These are phyloP conservation scores for Drosophila pachea DNA, from an alignment of 1,140 invertebrate species.

Conservation along the genomic window DNA sequence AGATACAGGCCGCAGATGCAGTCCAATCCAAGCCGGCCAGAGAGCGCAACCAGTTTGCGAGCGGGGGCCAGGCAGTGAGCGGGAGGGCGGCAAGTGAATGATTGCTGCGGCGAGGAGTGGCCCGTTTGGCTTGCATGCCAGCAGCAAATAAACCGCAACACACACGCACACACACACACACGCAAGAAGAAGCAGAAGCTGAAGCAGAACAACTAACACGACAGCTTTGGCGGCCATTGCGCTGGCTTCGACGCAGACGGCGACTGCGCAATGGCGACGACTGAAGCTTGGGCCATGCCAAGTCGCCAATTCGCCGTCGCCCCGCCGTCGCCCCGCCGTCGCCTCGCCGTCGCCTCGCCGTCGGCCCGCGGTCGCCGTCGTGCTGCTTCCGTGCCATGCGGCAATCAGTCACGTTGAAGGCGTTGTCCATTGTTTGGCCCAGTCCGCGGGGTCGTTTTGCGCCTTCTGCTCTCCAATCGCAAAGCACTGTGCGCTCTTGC, in stretches of 20 bases:
- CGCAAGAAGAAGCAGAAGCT: constrained; percentile 33
- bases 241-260: constrained; percentile 47
- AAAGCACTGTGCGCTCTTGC: constrained; percentile 55
- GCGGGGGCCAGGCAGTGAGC: neutral
- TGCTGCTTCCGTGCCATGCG: constrained; percentile 68
- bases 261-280: constrained; percentile 65
- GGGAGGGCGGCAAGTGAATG: neutral
- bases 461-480: constrained; percentile 62
- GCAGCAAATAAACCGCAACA: constrained; percentile 61
- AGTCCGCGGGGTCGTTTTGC: constrained; percentile 49
- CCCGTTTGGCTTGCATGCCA: constrained; percentile 64
- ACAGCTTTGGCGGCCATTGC: constrained; percentile 67
- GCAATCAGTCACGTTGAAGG: constrained; percentile 74
- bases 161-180: constrained; percentile 58
- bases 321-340: constrained; percentile 7
- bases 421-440: constrained; percentile 58
- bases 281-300: constrained; percentile 18
- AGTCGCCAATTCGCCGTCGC: constrained; percentile 15
- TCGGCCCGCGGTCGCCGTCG: neutral
- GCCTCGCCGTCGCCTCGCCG: neutral
- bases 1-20: neutral
- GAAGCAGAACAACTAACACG: constrained; percentile 20
- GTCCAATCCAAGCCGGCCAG: constrained; percentile 31
- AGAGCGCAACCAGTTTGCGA: constrained; percentile 36
- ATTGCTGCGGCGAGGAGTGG: constrained; percentile 11